Percentiles rank a stretch among this genome's conserved stretches.
Evolutionary conservation across 2,113 vertebrate species (phyloP).

Genomic region (Mustela lutreola): DNA sequence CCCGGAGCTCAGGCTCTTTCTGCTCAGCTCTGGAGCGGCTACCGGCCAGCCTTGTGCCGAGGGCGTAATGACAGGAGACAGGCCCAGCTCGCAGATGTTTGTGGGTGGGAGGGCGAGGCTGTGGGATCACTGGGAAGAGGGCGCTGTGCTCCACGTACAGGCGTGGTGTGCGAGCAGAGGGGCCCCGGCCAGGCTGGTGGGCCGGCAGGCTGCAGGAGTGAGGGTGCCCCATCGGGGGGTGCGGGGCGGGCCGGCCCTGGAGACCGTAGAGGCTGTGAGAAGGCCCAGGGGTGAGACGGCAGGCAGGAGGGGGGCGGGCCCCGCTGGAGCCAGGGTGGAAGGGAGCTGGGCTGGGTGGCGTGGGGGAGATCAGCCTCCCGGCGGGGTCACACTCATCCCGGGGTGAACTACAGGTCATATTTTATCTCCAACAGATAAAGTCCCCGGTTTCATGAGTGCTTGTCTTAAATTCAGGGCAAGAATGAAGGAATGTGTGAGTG

Average conservation of each 20-base stretch:
- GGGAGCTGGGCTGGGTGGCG: rapidly evolving
- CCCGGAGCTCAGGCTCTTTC: neutral
- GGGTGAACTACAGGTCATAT: neutral
- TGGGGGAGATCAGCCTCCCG: neutral
- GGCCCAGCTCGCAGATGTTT: neutral
- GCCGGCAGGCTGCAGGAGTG: rapidly evolving
- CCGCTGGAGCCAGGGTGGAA: neutral
- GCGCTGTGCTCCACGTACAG: rapidly evolving
- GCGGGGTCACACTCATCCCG: neutral
- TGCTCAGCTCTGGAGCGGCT: rapidly evolving
- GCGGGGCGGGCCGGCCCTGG: neutral
- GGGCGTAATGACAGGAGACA: rapidly evolving
- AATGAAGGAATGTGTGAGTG: too few relatives aligned
- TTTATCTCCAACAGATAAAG: neutral
- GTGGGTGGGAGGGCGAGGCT: neutral
- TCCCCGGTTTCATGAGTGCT: neutral
- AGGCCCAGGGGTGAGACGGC: neutral
- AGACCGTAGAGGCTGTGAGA: neutral
- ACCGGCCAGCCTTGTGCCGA: neutral
- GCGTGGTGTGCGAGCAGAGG: neutral
- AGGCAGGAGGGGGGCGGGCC: neutral
- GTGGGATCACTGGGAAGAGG: rapidly evolving
- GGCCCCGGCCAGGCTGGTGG: rapidly evolving
- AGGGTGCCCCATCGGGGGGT: too few relatives aligned
- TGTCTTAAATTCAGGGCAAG: neutral